Percentiles rank a stretch among this genome's conserved stretches.
Evolutionary conservation across 2,888 invertebrate species (phyloP).

Genomic region (Horisme vitalbata): DNA sequence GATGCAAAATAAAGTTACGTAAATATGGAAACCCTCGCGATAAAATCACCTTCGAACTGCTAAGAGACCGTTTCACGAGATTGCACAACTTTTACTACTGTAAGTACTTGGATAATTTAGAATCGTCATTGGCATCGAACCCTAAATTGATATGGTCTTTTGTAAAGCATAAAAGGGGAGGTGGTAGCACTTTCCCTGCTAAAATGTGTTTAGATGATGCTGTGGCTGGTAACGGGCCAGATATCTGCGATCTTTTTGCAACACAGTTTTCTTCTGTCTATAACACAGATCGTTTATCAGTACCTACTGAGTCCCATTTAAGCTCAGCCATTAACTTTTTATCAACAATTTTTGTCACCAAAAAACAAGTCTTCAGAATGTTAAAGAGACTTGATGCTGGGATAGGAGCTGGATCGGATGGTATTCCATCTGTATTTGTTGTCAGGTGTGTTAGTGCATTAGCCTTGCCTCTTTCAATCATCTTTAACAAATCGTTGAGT

Average conservation of each 20-base stretch:
- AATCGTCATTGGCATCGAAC: neutral
- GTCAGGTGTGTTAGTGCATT: neutral
- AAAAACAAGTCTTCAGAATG: neutral
- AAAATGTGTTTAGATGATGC: neutral
- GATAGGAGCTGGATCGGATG: constrained; percentile 3
- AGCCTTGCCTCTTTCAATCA: neutral
- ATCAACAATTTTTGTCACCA: neutral
- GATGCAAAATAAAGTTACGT: neutral
- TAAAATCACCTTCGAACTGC: neutral
- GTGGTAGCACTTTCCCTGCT: neutral
- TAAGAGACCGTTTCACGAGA: neutral
- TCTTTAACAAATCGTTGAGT: neutral
- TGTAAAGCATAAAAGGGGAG: neutral
- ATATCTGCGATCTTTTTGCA: constrained; percentile 1
- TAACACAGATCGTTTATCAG: neutral
- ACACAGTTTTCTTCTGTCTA: neutral
- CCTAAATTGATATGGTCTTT: neutral
- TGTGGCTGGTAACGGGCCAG: neutral
- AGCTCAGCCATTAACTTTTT: neutral
- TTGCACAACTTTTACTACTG: neutral
- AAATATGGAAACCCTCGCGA: neutral
- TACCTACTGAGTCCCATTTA: too few species aligned
- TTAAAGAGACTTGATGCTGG: constrained; percentile 1
- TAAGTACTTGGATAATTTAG: neutral
- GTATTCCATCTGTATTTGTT: neutral